These are phyloP conservation scores for Athetis lepigone DNA, from an alignment of 2,888 invertebrate genomes.

Conservation along the genomic window DNA sequence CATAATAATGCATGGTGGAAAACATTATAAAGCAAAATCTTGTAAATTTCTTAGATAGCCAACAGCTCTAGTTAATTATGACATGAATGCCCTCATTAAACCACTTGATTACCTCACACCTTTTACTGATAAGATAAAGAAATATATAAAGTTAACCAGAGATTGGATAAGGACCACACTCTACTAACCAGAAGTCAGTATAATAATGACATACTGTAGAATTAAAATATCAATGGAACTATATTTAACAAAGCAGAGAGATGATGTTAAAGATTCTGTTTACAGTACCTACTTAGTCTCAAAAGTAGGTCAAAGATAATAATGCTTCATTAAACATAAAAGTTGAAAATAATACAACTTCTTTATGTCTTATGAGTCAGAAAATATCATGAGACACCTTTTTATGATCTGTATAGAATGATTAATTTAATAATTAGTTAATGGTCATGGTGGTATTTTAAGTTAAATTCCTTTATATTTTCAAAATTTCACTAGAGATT, in stretches of 20 bases:
- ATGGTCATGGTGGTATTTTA: no score
- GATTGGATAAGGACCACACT: slow-evolving; percentile 5
- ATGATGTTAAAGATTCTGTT: slow-evolving; percentile 1
- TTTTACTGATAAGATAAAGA: slow-evolving; percentile 5
- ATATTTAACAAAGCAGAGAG: background rate
- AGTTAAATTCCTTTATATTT: background rate
- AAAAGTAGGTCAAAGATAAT: slow-evolving; percentile 47
- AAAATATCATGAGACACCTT: slow-evolving; percentile 3
- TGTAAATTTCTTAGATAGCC: background rate
- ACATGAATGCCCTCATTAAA: background rate
- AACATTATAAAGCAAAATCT: background rate
- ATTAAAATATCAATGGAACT: background rate
- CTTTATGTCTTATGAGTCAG: background rate
- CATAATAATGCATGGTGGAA: no score
- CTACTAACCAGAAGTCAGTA: no score
- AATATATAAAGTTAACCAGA: background rate
- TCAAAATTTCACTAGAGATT: background rate
- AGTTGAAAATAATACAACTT: background rate
- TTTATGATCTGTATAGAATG: background rate
- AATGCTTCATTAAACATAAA: slow-evolving; percentile 8
- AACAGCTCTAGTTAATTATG: background rate
- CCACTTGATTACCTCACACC: background rate
- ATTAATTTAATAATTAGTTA: no score
- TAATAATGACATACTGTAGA: no score
- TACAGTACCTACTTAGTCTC: background rate